Evolutionary conservation across 2,113 vertebrate species (phyloP).

Genomic region (Ciconia stormi): DNA sequence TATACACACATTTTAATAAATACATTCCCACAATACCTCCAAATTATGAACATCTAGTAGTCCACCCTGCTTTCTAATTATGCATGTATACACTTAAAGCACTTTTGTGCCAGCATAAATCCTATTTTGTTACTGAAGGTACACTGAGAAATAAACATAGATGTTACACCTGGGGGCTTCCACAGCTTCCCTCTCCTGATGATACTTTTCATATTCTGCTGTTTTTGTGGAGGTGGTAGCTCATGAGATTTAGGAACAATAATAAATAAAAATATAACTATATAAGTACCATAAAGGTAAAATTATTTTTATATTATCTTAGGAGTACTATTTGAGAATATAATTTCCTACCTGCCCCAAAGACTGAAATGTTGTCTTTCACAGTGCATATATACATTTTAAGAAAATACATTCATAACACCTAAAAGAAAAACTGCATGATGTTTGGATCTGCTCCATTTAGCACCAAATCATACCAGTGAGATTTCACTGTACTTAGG

Average conservation of each 20-base stretch:
- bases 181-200: neutral
- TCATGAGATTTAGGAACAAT: neutral
- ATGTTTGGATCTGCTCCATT: conserved; percentile 31
- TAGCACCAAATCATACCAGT: conserved; percentile 11
- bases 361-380: neutral
- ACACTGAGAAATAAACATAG: neutral
- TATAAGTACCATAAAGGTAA: neutral
- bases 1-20: neutral
- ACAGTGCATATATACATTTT: neutral
- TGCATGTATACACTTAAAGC: neutral
- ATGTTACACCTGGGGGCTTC: neutral
- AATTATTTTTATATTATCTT: neutral
- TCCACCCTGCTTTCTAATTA: neutral
- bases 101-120: neutral
- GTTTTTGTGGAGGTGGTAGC: neutral
- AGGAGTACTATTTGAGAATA: neutral
- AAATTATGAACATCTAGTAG: neutral
- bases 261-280: neutral
- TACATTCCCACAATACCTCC: neutral
- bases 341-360: neutral
- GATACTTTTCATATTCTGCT: neutral
- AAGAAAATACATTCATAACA: neutral
- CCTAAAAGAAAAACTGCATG: neutral
- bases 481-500: conserved; percentile 16
- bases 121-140: neutral